Evolutionary conservation across 2,888 invertebrate genomes (phyloP), one percentile per base, ranked within the genome.

Genomic region (Epiblema foenella): DNA sequence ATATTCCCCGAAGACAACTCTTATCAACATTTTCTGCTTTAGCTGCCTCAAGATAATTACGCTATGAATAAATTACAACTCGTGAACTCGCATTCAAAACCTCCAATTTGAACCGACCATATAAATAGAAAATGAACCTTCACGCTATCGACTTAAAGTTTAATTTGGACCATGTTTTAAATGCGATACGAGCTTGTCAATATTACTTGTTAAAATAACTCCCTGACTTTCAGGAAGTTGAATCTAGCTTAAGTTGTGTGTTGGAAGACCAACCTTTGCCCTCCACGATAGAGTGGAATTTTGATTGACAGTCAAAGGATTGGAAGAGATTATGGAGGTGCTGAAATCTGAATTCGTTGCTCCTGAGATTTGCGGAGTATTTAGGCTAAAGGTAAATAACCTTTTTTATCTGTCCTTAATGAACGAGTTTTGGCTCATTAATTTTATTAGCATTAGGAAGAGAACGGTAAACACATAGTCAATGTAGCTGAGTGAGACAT

Each of bases 41-140:
- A 74, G 78, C 75, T 80, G 79, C 78, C 77, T 76, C 76, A 76
- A 80, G 80, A 84, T 82, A 83, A 85, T 85, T 82, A 79, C 78
- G 83, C 82, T 82, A 82, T 85, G 83, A 86, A 86, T 85, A 85
- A n/a, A 85, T 86, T 84, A 85, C 82, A 78, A 82, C 29, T 15
- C 8, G 0, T 15, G n/a, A 29, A 9, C 29, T 56, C 12, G 29
- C n/a, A 15, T 20, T 2, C n/a, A 24, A 24, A 56, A 56, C 8
- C 29, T 56, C 56, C 9, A 2, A 29, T 33, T 8, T 29, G 2
- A 56, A 51, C 11, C 2, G 8, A 3, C 24, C 56, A 9, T 1
- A 56, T 7, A n/a, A 56, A 9, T 56, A 20, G 4, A 12, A 56
- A 29, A 29, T 29, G 1, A 15, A n/a, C n/a, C 56, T 56, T 56